A percentile compares a stretch with the other conserved stretches of the same genome.
Evolutionary conservation across 2,797 vertebrate genomes (phyloP).

Genomic region (Bovichtus variegatus): DNA sequence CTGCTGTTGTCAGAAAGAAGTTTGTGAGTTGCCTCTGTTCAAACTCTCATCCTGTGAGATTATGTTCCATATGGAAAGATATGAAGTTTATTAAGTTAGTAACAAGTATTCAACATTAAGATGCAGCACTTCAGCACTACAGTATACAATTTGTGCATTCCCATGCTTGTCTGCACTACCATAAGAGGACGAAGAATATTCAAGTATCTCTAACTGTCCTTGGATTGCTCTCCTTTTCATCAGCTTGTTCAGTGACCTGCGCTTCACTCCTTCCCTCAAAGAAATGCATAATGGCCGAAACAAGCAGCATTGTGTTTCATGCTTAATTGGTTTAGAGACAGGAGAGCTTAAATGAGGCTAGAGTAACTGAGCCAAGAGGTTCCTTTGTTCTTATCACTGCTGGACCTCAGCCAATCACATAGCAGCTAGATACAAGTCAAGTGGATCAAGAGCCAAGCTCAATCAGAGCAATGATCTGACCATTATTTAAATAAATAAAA

Average conservation of each 20-base stretch:
- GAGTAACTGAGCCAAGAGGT: constrained; percentile 72
- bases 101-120: constrained; percentile 21
- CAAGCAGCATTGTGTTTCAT: constrained; percentile 71
- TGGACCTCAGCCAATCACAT: constrained; percentile 64
- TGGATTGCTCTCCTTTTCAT: constrained; percentile 16
- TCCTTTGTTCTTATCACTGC: constrained; percentile 67
- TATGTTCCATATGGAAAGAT: constrained; percentile 7
- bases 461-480: constrained; percentile 31
- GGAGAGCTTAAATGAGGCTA: constrained; percentile 68
- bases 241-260: constrained; percentile 35
- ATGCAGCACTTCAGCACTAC: constrained; percentile 5
- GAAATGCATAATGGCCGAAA: constrained; percentile 55
- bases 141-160: constrained; percentile 28
- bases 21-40: constrained; percentile 41
- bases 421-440: constrained; percentile 48
- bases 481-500: constrained; percentile 19
- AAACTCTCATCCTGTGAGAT: constrained; percentile 5
- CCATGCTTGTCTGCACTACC: constrained; percentile 17
- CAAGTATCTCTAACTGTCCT: constrained; percentile 43
- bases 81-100: constrained; percentile 9
- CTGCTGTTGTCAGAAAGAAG: constrained; percentile 32
- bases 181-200: constrained; percentile 15
- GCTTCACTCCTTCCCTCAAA: constrained; percentile 26
- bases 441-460: constrained; percentile 41
- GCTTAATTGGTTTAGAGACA: constrained; percentile 78